phyloP scores from a whole-genome alignment of 2,888 invertebrate genomes.

The Macrophya alboannulata region DNA sequence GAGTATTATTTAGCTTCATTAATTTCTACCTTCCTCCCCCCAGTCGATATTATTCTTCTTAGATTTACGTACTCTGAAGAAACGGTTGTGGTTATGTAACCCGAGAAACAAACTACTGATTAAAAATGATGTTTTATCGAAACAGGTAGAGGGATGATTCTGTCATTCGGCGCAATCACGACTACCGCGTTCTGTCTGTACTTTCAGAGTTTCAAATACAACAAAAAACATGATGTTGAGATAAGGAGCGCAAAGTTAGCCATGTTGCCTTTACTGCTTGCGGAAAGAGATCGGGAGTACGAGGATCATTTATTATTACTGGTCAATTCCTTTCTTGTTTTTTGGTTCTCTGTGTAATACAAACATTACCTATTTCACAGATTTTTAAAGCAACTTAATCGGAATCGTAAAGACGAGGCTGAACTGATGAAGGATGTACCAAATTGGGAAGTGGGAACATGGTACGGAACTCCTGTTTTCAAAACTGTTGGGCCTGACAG shows the following conservation, averaged over 20 bases:
- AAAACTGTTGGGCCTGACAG: conserved; percentile 82
- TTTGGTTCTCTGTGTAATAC: not conserved
- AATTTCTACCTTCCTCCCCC: not conserved
- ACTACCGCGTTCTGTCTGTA: conserved; percentile 83
- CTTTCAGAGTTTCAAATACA: conserved; percentile 81
- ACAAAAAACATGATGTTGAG: conserved; percentile 85
- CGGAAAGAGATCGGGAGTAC: conserved; percentile 93
- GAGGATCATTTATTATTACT: conserved; percentile 58
- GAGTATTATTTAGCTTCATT: conserved; percentile 31
- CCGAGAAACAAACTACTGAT: too few relatives aligned
- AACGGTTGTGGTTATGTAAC: conserved; percentile 47
- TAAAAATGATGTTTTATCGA: not conserved
- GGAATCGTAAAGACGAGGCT: conserved; percentile 91
- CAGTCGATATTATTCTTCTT: not conserved
- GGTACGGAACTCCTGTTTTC: conserved; percentile 92
- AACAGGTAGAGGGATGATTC: conserved; percentile 85
- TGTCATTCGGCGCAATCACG: conserved; percentile 83
- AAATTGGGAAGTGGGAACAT: conserved; percentile 96
- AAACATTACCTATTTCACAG: conserved; percentile 74
- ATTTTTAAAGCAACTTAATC: conserved; percentile 88
- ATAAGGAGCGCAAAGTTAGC: conserved; percentile 90
- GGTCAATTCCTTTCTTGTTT: not conserved
- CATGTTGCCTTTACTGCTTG: conserved; percentile 88
- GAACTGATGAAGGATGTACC: conserved; percentile 95
- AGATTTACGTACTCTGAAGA: not conserved